Base-by-base conservation (phyloP, 2,113 vertebrate genomes). In the Lycocorax pyrrhopterus region DNA sequence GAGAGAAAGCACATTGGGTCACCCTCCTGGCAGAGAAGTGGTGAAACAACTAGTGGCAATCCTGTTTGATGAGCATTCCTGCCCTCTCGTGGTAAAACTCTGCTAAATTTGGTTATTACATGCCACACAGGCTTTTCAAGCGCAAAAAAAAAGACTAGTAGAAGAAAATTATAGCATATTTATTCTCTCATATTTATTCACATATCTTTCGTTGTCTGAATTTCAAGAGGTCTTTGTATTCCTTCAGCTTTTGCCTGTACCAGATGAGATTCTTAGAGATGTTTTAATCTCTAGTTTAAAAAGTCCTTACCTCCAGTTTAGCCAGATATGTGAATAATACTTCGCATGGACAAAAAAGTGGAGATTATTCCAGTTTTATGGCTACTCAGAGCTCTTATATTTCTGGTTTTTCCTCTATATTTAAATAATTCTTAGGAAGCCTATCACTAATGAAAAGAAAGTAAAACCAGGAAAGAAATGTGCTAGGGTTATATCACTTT, bases 11-110 rank as follows among this genome's bases (percentile, higher is more conserved):
- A 5, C n/a, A 0, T 32, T 21, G 81, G 59, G 68, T 80, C 41
- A 39, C 71, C 16, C 46, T 91, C 33, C 79, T 19, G 69, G 59
- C 35, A 66, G 60, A 62, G 41, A 72, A 13, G 29, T 25, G 30
- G 44, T 43, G 76, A 82, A 93, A 66, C 49, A 68, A 10, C 58
- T 4, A 10, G 35, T 74, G 71, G 84, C n/a, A 83, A 78, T 55
- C 4, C n/a, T 63, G 76, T 96, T 96, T 64, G 74, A 79, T 91
- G 82, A 92, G 43, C 94, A 41, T 92, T 94, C 76, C 91, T 96
- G 96, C 96, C 97, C 96, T 97, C 97, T 97, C 32, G 96, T 96
- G 96, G 97, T 91, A 87, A 82, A 87, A 81, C 35, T 22, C n/a
- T 32, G 78, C 41, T 66, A 71, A 63, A 63, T 39, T 69, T 67